Conservation (phyloP, 2,797 vertebrate species). For the Gouania willdenowi region DNA sequence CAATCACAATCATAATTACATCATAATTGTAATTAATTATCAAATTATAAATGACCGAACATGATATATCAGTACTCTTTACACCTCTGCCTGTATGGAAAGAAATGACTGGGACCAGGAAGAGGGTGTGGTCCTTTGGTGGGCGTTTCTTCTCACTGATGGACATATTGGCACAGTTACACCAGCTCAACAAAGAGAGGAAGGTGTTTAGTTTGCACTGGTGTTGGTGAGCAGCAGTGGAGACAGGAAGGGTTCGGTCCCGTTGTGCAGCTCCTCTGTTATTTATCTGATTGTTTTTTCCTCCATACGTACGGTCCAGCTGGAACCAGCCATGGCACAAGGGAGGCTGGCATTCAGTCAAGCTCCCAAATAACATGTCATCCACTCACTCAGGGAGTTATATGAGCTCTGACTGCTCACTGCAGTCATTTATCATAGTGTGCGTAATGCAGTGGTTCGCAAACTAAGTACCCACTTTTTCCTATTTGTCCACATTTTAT, state of each 20-base stretch:
- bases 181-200: slow-evolving; percentile 73
- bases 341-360: slow-evolving; percentile 45
- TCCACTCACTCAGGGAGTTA: slow-evolving; percentile 20
- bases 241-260: slow-evolving; percentile 72
- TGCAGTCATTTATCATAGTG: no score
- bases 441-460: no score
- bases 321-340: slow-evolving; percentile 49
- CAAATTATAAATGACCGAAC: no score
- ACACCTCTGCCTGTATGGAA: no score
- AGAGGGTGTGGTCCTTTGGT: slow-evolving; percentile 21
- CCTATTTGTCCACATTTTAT: no score
- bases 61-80: no score
- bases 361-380: slow-evolving; percentile 18
- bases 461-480: no score
- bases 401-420: slow-evolving; percentile 12
- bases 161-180: slow-evolving; percentile 63
- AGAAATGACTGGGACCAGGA: slow-evolving; percentile 26
- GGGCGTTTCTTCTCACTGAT: slow-evolving; percentile 28
- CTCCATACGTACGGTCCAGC: slow-evolving; percentile 34
- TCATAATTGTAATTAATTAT: no score
- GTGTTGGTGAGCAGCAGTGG: slow-evolving; percentile 33
- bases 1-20: no score
- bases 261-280: slow-evolving; percentile 56
- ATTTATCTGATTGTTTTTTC: slow-evolving; percentile 67
- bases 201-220: slow-evolving; percentile 54